phyloP scores from a whole-genome alignment of 2,113 vertebrate genomes.

The Manacus vitellinus region DNA sequence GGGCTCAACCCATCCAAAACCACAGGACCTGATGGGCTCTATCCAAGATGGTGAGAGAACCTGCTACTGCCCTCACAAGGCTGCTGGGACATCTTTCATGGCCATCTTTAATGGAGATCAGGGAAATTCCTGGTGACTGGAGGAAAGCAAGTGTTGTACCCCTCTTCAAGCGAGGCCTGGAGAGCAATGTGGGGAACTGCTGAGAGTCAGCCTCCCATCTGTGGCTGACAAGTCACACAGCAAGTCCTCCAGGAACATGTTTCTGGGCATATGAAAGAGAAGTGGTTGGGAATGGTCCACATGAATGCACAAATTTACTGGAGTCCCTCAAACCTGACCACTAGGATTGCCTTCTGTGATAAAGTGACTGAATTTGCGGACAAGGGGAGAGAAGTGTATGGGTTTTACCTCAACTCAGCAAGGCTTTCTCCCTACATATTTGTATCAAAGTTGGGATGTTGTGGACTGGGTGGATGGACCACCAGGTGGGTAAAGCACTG shows the following conservation, averaged over 20 bases:
- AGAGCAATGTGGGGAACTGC: background rate
- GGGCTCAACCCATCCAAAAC: background rate
- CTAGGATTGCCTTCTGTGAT: background rate
- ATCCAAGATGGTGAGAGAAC: background rate
- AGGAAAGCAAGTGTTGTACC: background rate
- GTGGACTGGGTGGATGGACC: background rate
- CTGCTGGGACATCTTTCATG: background rate
- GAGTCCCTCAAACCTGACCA: background rate
- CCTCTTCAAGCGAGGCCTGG: background rate
- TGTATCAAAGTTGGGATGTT: background rate
- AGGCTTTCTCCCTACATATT: background rate
- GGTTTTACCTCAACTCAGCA: background rate
- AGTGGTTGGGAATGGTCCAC: background rate
- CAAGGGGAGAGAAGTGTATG: background rate
- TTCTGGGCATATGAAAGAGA: background rate
- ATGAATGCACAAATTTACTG: background rate
- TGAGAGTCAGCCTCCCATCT: background rate
- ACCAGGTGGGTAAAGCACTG: background rate
- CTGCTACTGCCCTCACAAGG: background rate
- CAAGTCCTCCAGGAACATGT: fast-evolving
- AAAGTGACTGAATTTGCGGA: background rate
- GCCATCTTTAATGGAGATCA: background rate
- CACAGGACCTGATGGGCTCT: background rate
- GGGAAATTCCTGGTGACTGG: background rate
- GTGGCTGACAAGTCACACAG: fast-evolving